Evolutionary conservation across 2,888 invertebrate genomes (phyloP).

Genomic region (Limenitis camilla): DNA sequence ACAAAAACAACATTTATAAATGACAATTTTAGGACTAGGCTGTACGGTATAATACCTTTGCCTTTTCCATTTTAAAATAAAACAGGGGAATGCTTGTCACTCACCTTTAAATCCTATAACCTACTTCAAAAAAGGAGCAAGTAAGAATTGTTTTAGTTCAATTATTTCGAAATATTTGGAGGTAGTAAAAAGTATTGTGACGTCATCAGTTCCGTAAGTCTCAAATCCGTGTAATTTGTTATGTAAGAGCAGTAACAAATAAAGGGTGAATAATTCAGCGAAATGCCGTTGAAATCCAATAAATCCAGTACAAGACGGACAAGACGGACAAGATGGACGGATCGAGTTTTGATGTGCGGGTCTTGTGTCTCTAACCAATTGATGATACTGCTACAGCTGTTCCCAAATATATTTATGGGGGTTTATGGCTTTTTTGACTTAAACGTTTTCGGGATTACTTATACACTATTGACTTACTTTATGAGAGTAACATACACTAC

Average conservation of each 20-base stretch:
- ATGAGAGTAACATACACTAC: too few species aligned
- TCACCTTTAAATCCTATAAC: too few species aligned
- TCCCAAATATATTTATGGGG: neutral
- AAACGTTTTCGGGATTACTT: constrained; percentile 1
- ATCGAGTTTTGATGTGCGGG: constrained; percentile 39
- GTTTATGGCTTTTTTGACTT: neutral
- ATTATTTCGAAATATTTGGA: too few species aligned
- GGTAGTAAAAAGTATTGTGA: too few species aligned
- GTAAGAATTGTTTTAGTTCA: too few species aligned
- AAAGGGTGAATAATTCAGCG: constrained; percentile 65
- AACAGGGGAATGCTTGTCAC: too few species aligned
- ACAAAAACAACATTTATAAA: too few species aligned
- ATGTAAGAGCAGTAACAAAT: constrained; percentile 30
- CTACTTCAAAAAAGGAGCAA: too few species aligned
- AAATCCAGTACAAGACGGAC: constrained; percentile 52
- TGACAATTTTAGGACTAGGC: too few species aligned
- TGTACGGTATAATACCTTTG: too few species aligned
- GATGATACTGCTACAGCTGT: constrained; percentile 8
- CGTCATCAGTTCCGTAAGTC: too few species aligned
- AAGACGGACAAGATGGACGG: constrained; percentile 39
- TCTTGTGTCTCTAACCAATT: constrained; percentile 32
- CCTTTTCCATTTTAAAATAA: too few species aligned
- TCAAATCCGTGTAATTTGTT: constrained; percentile 43
- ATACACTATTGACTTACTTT: neutral
- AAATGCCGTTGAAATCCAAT: constrained; percentile 44